These are phyloP conservation scores for Columba janthina DNA, from an alignment of 2,113 vertebrate genomes.

Conservation along the genomic window DNA sequence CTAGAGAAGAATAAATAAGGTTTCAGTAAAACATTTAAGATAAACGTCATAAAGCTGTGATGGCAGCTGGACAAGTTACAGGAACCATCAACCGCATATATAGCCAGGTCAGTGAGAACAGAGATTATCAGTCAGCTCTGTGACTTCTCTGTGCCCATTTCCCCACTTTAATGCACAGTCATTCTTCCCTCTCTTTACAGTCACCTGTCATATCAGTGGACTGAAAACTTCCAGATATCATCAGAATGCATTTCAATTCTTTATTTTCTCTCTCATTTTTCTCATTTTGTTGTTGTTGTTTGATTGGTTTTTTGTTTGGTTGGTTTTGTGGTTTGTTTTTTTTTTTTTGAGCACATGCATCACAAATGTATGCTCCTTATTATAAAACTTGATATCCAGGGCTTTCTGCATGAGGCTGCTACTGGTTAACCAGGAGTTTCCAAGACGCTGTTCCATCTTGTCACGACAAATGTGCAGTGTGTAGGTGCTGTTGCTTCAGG, in stretches of 20 bases:
- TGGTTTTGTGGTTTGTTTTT: too few species aligned
- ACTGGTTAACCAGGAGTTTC: background rate
- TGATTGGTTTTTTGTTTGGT: too few species aligned
- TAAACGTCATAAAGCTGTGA: background rate
- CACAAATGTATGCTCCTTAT: background rate
- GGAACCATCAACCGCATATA: background rate
- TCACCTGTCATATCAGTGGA: background rate
- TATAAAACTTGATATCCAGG: background rate
- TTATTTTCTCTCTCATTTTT: too few species aligned
- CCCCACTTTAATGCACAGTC: fast-evolving
- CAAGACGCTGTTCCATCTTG: background rate
- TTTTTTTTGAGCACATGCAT: background rate
- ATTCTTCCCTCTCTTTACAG: background rate
- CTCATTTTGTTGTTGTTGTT: too few species aligned
- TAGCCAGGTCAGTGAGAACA: background rate
- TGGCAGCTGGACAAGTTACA: background rate
- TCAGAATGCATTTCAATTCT: background rate
- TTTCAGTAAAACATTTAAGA: background rate
- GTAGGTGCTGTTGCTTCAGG: background rate
- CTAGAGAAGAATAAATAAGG: background rate
- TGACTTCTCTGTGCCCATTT: background rate
- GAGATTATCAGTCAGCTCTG: background rate
- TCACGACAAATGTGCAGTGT: fast-evolving
- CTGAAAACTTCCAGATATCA: background rate
- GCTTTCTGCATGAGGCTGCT: background rate